A percentile compares a stretch with the other conserved stretches of the same genome.
Evolutionary conservation across 2,797 vertebrate genomes (phyloP).

Genomic region (Amniataba percoides): DNA sequence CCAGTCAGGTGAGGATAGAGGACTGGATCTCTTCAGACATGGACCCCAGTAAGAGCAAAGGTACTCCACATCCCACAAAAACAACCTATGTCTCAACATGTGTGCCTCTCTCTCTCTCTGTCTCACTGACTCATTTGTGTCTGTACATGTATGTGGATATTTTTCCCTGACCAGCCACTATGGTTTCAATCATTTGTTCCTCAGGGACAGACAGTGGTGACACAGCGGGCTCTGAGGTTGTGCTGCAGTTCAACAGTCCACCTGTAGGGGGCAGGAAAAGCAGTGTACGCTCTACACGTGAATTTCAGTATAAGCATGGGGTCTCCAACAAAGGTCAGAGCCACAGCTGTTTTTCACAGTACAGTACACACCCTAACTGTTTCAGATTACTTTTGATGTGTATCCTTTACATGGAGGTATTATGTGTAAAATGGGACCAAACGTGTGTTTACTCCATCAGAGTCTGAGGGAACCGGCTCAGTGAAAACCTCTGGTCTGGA

Average conservation of each 20-base stretch:
- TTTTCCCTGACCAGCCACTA: neutral
- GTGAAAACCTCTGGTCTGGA: conserved; percentile 8
- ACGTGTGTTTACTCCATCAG: conserved; percentile 21
- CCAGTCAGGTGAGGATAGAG: conserved; percentile 64
- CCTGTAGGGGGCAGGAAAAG: conserved; percentile 58
- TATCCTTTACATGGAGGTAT: neutral
- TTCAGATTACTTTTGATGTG: neutral
- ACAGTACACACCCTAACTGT: neutral
- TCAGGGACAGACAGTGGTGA: conserved; percentile 66
- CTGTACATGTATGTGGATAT: neutral
- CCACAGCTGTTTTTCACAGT: neutral
- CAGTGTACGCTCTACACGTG: neutral
- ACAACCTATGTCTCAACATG: neutral
- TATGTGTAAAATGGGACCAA: neutral
- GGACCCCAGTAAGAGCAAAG: conserved; percentile 77
- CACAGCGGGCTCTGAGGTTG: conserved; percentile 53
- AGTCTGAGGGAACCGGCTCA: conserved; percentile 3
- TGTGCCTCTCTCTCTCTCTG: no score
- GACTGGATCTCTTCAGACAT: conserved; percentile 85
- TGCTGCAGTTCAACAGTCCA: conserved; percentile 45
- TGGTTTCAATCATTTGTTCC: conserved; percentile 11
- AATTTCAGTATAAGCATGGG: conserved; percentile 34
- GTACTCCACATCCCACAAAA: conserved; percentile 48
- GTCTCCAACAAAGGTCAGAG: conserved; percentile 62
- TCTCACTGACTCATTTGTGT: neutral